These are phyloP conservation scores for Etheostoma perlongum DNA, from an alignment of 2,797 vertebrate genomes.

Conservation along the genomic window DNA sequence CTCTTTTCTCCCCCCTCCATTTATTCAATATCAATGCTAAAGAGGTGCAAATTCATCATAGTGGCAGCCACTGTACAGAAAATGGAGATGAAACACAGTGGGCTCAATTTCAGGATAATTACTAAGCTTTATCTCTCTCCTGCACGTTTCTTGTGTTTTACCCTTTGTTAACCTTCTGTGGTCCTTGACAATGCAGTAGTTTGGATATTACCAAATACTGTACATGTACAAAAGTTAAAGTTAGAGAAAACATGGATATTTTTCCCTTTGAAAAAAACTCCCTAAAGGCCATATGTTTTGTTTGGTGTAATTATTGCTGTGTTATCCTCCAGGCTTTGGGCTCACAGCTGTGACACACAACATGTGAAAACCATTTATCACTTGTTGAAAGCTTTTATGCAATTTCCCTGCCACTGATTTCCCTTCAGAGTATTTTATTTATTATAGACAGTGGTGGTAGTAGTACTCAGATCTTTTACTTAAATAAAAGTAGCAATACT, in stretches of 20 bases:
- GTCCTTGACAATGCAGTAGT: neutral
- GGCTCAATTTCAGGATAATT: slow-evolving; percentile 29
- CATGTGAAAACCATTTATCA: slow-evolving; percentile 39
- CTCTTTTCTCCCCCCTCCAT: slow-evolving; percentile 7
- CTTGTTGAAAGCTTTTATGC: slow-evolving; percentile 46
- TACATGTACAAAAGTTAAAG: neutral
- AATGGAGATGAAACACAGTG: slow-evolving; percentile 24
- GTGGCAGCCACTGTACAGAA: slow-evolving; percentile 44
- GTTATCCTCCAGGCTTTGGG: neutral
- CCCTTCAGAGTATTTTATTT: slow-evolving; percentile 41
- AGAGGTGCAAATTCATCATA: slow-evolving; percentile 53
- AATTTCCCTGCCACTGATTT: slow-evolving; percentile 12
- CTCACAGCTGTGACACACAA: neutral
- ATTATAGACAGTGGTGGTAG: neutral
- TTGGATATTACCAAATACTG: slow-evolving; percentile 20
- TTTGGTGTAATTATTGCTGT: slow-evolving; percentile 16
- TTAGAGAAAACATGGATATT: slow-evolving; percentile 6
- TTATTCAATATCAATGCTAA: slow-evolving; percentile 51
- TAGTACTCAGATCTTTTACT: neutral
- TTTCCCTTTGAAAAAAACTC: neutral
- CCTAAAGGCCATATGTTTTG: slow-evolving; percentile 1
- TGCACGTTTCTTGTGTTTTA: neutral
- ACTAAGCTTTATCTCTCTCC: slow-evolving; percentile 26
- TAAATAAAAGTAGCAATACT: no score
- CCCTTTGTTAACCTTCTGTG: neutral